These are phyloP conservation scores for Plagodis dolabraria DNA, from an alignment of 2,888 invertebrate species.

Conservation along the genomic window DNA sequence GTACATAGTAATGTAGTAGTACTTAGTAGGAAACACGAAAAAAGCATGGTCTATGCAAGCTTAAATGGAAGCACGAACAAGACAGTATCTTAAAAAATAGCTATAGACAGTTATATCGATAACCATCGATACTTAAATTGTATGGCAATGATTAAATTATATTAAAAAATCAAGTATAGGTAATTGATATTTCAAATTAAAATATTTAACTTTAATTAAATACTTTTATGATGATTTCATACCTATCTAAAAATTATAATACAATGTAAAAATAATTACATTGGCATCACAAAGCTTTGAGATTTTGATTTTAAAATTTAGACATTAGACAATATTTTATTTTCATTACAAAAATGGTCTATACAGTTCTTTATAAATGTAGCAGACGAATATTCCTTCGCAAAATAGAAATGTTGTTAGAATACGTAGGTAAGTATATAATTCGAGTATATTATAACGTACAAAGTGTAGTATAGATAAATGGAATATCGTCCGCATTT, in stretches of 20 bases:
- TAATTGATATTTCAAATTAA: too few relatives aligned
- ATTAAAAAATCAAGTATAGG: too few relatives aligned
- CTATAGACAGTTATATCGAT: conserved; percentile 24
- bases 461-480: conserved; percentile 47
- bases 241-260: conserved; percentile 14
- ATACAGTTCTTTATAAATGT: conserved; percentile 53
- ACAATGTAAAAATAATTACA: conserved; percentile 5
- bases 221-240: conserved; percentile 3
- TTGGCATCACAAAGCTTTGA: conserved; percentile 16
- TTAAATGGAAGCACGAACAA: conserved; percentile 60
- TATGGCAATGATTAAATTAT: too few relatives aligned
- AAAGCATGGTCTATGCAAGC: conserved; percentile 56
- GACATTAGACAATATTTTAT: conserved; percentile 37
- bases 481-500: conserved; percentile 66
- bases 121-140: too few relatives aligned
- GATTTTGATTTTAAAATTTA: conserved; percentile 17
- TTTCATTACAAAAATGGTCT: conserved; percentile 55
- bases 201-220: too few relatives aligned
- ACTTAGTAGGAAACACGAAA: conserved; percentile 53
- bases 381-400: conserved; percentile 67
- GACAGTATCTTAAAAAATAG: conserved; percentile 36
- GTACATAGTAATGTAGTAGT: conserved; percentile 42
- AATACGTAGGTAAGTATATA: conserved; percentile 36
- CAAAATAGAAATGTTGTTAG: conserved; percentile 62
- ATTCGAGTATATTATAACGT: conserved; percentile 34